These are phyloP conservation scores for Eulacestoma nigropectus DNA, from an alignment of 2,113 vertebrate species.

Conservation along the genomic window DNA sequence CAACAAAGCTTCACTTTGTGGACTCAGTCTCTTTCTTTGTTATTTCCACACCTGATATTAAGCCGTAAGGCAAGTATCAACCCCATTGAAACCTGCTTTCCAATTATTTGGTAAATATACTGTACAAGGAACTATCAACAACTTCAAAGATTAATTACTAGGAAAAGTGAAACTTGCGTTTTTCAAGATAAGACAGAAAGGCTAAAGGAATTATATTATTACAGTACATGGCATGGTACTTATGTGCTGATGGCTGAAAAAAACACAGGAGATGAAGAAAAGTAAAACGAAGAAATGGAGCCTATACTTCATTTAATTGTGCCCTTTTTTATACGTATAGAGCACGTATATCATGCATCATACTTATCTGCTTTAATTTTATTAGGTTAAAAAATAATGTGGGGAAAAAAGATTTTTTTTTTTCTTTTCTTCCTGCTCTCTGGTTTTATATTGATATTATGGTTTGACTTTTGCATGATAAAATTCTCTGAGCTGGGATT, in stretches of 20 bases:
- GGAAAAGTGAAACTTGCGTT: background rate
- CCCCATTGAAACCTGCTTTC: background rate
- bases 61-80: background rate
- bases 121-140: background rate
- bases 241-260: background rate
- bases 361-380: background rate
- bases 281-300: background rate
- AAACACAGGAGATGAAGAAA: background rate
- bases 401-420: accelerated
- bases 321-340: background rate
- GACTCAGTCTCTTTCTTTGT: background rate
- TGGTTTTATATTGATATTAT: background rate
- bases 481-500: background rate
- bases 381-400: background rate
- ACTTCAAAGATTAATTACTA: background rate
- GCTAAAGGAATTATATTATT: background rate
- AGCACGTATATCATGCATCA: background rate
- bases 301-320: background rate
- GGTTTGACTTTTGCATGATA: background rate
- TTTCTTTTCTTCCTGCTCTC: background rate
- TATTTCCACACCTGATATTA: background rate
- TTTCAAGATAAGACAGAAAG: background rate
- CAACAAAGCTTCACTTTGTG: background rate
- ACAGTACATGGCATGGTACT: background rate
- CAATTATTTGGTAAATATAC: background rate